A percentile compares a stretch with the other conserved stretches of the same genome.
These are phyloP conservation scores for Lepisosteus osseus DNA, from an alignment of 2,113 vertebrate genomes.

Conservation along the genomic window DNA sequence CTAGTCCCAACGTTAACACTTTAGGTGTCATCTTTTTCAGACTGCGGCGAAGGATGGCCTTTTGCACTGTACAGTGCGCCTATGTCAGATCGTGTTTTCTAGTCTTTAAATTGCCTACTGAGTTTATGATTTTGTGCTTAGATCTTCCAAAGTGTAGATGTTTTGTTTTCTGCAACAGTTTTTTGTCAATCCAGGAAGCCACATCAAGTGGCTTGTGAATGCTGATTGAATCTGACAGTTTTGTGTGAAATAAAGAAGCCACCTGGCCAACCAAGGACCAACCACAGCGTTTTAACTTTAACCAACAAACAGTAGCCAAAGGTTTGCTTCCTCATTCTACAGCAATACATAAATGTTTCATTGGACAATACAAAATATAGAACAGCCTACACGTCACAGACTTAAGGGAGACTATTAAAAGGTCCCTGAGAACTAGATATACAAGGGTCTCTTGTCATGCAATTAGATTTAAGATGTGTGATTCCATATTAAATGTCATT, in stretches of 20 bases:
- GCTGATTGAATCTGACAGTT: slow-evolving; percentile 34
- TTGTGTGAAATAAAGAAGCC: slow-evolving; percentile 37
- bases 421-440: no score
- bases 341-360: slow-evolving; percentile 26
- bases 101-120: no score
- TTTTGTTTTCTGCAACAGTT: no score
- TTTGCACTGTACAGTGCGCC: no score
- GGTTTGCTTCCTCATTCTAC: slow-evolving; percentile 41
- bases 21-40: no score
- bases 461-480: neutral
- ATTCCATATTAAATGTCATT: slow-evolving; percentile 34
- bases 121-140: no score
- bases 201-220: slow-evolving; percentile 48
- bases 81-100: no score
- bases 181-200: slow-evolving; percentile 39
- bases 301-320: slow-evolving; percentile 27
- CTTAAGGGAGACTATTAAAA: no score
- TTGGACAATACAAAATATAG: slow-evolving; percentile 8
- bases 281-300: slow-evolving; percentile 38
- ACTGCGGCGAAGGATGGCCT: no score
- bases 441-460: no score
- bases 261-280: slow-evolving; percentile 41
- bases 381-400: neutral
- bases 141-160: no score
- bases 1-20: no score